Evolutionary conservation across 23 tunicate genomes (phyloP).

Genomic region (Styela plicata): DNA sequence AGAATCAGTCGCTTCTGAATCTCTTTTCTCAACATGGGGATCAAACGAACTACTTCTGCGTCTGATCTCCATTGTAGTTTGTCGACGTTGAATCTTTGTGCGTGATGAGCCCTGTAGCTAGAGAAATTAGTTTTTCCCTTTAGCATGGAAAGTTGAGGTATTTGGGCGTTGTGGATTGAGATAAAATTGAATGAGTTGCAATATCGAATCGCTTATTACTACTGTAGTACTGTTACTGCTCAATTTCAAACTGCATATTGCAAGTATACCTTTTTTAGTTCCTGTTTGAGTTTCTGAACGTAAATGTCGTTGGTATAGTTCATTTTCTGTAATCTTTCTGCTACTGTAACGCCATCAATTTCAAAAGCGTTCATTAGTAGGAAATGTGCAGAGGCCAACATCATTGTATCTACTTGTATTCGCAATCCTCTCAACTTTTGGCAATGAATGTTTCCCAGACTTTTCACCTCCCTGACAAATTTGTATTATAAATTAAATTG

Average conservation of each 20-base stretch:
- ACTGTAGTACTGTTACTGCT: too few species aligned
- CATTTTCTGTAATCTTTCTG: constrained; percentile 21
- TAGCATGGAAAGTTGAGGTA: too few species aligned
- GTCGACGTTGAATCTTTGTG: constrained; percentile 1
- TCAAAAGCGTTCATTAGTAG: constrained; percentile 37
- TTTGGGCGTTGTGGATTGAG: too few species aligned
- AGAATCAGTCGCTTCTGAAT: background rate
- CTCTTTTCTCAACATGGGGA: constrained; percentile 1
- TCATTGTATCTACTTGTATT: constrained; percentile 29
- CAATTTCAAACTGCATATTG: too few species aligned
- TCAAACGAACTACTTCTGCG: constrained; percentile 28
- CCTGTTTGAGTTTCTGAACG: constrained; percentile 25
- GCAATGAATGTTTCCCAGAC: constrained; percentile 4
- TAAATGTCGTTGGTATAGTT: constrained; percentile 28
- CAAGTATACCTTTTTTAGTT: constrained; percentile 40
- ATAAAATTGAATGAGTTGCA: too few species aligned
- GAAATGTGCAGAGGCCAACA: constrained; percentile 48
- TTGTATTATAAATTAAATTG: too few species aligned
- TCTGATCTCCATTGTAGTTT: constrained; percentile 1
- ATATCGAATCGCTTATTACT: too few species aligned
- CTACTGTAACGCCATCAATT: constrained; percentile 33
- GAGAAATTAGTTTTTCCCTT: too few species aligned
- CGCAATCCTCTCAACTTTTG: constrained; percentile 35
- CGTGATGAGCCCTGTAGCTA: constrained; percentile 24
- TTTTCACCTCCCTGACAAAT: constrained; percentile 42